Evolutionary conservation across 1,140 invertebrate species (phyloP).

Genomic region (Hermatobates lingyangjiaoensis): DNA sequence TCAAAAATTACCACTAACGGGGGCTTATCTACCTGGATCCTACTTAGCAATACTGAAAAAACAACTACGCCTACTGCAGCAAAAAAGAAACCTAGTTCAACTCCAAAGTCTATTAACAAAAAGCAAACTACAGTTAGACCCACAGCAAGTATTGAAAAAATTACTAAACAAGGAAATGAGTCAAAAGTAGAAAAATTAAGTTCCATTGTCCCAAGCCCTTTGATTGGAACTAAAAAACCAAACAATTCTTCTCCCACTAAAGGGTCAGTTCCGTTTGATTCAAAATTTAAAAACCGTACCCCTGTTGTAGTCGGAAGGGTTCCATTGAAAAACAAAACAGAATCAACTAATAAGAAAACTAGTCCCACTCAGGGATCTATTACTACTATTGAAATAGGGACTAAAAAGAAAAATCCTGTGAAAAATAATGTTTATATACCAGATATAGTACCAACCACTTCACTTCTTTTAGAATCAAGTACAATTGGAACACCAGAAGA

Average conservation of each 20-base stretch:
- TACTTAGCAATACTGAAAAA: conserved; percentile 24
- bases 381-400: conserved; percentile 8
- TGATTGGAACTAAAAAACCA: conserved; percentile 1
- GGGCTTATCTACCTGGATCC: conserved; percentile 53
- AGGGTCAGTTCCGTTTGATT: conserved; percentile 16
- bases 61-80: background rate
- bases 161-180: conserved; percentile 9
- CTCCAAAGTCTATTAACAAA: conserved; percentile 5
- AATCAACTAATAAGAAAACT: conserved; percentile 4
- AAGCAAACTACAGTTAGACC: conserved; percentile 7
- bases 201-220: conserved; percentile 5
- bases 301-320: conserved; percentile 20
- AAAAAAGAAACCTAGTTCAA: conserved; percentile 4
- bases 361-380: conserved; percentile 11
- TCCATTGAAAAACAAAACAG: conserved; percentile 13
- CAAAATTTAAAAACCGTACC: conserved; percentile 20
- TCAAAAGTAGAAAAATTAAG: conserved; percentile 1
- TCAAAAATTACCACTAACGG: conserved; percentile 23
- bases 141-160: conserved; percentile 10
- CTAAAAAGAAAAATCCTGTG: conserved; percentile 13
- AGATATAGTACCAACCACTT: conserved; percentile 17
- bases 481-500: conserved; percentile 12
- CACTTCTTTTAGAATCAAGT: conserved; percentile 12
- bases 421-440: conserved; percentile 17
- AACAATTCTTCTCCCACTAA: conserved; percentile 4